Evolutionary conservation across 2,113 vertebrate species (phyloP).

Genomic region (Pleuronectes platessa): DNA sequence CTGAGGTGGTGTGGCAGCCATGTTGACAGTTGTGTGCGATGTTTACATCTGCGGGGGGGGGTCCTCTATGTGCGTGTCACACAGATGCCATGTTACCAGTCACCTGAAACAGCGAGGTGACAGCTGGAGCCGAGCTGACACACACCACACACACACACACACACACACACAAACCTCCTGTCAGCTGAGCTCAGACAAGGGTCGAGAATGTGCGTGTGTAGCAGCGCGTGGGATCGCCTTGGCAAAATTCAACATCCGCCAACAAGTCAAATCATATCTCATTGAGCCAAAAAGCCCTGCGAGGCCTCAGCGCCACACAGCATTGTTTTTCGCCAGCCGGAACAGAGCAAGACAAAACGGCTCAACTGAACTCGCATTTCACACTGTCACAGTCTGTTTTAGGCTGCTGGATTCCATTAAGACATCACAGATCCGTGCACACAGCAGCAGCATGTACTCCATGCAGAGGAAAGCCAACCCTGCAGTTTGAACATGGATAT

Average conservation of each 20-base stretch:
- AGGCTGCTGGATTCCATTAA: conserved; percentile 65
- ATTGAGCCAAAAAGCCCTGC: conserved; percentile 63
- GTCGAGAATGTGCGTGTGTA: conserved; percentile 33
- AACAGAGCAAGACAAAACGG: conserved; percentile 69
- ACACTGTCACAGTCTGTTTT: conserved; percentile 67
- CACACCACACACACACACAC: conserved; percentile 27
- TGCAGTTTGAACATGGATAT: conserved; percentile 60
- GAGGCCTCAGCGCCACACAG: conserved; percentile 47
- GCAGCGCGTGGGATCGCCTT: conserved; percentile 37
- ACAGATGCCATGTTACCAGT: conserved; percentile 66
- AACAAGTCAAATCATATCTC: conserved; percentile 75
- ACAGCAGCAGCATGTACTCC: conserved; percentile 53
- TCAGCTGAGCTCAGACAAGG: conserved; percentile 44
- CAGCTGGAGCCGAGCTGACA: conserved; percentile 63
- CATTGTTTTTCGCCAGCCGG: conserved; percentile 68
- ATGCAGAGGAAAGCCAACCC: conserved; percentile 43
- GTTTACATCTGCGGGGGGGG: conserved; percentile 51
- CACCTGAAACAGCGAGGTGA: conserved; percentile 76
- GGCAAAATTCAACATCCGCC: conserved; percentile 68
- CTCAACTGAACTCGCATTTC: conserved; percentile 69
- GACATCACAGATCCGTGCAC: conserved; percentile 63
- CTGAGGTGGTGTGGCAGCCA: conserved; percentile 43
- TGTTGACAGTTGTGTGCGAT: conserved; percentile 51
- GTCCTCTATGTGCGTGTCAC: conserved; percentile 66
- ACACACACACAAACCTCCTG: conserved; percentile 25